Percentiles rank a stretch among this genome's conserved stretches.
Evolutionary conservation across 2,113 vertebrate genomes (phyloP).

Genomic region (Dromiciops gliroides): DNA sequence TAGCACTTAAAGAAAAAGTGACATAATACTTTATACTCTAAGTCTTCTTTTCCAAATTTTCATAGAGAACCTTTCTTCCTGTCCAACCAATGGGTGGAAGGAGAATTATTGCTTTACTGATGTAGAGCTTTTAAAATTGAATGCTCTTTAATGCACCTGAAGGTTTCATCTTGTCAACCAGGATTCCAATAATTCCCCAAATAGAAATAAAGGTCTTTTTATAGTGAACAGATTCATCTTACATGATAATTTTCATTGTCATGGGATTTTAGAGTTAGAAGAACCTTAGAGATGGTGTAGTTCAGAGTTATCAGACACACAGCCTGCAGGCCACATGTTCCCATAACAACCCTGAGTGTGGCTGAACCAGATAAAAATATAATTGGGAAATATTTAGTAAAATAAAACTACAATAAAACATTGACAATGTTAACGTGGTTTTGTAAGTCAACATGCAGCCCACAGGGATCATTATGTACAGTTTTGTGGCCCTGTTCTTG

Average conservation of each 20-base stretch:
- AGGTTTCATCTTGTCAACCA: constrained; percentile 32
- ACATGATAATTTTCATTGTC: background rate
- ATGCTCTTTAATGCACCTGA: background rate
- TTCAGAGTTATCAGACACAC: background rate
- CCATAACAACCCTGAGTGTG: background rate
- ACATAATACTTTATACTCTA: background rate
- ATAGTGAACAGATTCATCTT: constrained; percentile 15
- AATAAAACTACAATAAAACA: background rate
- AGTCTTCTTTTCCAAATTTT: constrained; percentile 41
- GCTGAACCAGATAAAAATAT: background rate
- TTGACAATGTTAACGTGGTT: background rate
- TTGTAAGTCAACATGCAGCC: background rate
- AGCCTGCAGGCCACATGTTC: background rate
- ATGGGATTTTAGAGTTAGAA: background rate
- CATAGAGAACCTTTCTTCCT: background rate
- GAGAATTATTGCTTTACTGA: constrained; percentile 34
- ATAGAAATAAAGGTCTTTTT: constrained; percentile 23
- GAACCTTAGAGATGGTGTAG: background rate
- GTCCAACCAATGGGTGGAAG: constrained; percentile 9
- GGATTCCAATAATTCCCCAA: constrained; percentile 25
- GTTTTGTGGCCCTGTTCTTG: background rate
- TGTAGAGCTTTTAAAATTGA: background rate
- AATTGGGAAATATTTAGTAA: background rate
- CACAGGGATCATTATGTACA: background rate
- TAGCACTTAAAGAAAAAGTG: constrained; percentile 5